phyloP scores from a whole-genome alignment of 2,888 invertebrate genomes.

The Acanthacorydalis orientalis region DNA sequence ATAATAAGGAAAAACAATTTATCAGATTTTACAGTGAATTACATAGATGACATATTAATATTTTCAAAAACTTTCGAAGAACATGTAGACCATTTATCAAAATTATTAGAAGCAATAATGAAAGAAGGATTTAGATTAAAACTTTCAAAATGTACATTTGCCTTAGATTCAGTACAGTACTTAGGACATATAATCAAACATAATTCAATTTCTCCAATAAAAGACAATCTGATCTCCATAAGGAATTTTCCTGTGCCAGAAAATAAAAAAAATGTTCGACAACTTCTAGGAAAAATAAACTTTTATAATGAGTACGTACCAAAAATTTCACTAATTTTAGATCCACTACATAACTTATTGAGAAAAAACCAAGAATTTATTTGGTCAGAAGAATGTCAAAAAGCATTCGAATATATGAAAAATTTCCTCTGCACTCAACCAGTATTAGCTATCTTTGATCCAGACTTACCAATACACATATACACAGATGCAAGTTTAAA shows the following conservation, averaged over 20 bases:
- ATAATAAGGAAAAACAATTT: slow-evolving; percentile 11
- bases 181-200: slow-evolving; percentile 10
- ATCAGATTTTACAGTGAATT: slow-evolving; percentile 8
- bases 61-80: slow-evolving; percentile 10
- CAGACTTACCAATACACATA: slow-evolving; percentile 10
- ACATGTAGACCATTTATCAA: slow-evolving; percentile 10
- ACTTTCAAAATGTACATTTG: slow-evolving; percentile 12
- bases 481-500: slow-evolving; percentile 13
- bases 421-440: slow-evolving; percentile 11
- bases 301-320: slow-evolving; percentile 9
- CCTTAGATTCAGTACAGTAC: slow-evolving; percentile 9
- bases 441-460: slow-evolving; percentile 12
- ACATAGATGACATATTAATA: slow-evolving; percentile 6
- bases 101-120: slow-evolving; percentile 9
- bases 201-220: slow-evolving; percentile 11
- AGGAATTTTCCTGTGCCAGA: slow-evolving; percentile 9
- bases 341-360: slow-evolving; percentile 11
- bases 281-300: slow-evolving; percentile 11
- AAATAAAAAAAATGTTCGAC: slow-evolving; percentile 9
- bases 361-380: slow-evolving; percentile 10
- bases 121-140: slow-evolving; percentile 13
- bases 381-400: slow-evolving; percentile 11
- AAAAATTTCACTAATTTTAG: slow-evolving; percentile 9
- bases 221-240: slow-evolving; percentile 10
- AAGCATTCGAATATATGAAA: slow-evolving; percentile 9